Conservation (phyloP, 2,888 invertebrate species). For the Sepiola atlantica region DNA sequence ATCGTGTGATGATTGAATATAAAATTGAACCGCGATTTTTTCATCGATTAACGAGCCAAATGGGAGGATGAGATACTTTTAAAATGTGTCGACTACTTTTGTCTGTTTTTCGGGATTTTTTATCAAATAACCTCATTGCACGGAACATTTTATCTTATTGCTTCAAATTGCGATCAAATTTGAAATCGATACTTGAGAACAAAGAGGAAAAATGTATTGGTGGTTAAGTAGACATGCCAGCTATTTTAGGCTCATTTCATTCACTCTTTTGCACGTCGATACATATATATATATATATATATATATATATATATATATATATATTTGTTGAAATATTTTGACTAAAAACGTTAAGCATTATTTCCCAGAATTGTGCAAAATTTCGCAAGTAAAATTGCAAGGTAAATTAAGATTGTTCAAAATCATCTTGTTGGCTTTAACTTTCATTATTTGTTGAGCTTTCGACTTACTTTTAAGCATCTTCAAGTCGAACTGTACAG, state of each 20-base stretch:
- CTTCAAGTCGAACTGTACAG: too few relatives aligned
- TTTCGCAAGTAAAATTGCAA: too few relatives aligned
- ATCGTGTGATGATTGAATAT: background rate
- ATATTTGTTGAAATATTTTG: background rate
- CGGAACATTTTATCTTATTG: background rate
- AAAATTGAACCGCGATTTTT: background rate
- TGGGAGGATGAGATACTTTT: background rate
- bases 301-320: too few relatives aligned
- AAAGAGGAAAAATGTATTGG: background rate
- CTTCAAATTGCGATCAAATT: background rate
- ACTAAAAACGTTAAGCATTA: too few relatives aligned
- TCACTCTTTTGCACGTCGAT: background rate
- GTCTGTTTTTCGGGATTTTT: background rate
- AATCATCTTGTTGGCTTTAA: too few relatives aligned
- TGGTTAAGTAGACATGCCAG: background rate
- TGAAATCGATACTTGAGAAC: conserved; percentile 32
- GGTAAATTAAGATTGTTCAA: too few relatives aligned
- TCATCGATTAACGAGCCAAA: background rate
- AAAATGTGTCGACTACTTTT: background rate
- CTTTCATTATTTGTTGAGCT: too few relatives aligned
- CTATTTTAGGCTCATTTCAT: background rate
- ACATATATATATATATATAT: background rate
- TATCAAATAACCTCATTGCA: background rate
- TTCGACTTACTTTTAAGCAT: too few relatives aligned
- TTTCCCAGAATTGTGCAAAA: too few relatives aligned